These are phyloP conservation scores for Chromoteleia sp. DNA, from an alignment of 2,888 invertebrate species.

Conservation along the genomic window DNA sequence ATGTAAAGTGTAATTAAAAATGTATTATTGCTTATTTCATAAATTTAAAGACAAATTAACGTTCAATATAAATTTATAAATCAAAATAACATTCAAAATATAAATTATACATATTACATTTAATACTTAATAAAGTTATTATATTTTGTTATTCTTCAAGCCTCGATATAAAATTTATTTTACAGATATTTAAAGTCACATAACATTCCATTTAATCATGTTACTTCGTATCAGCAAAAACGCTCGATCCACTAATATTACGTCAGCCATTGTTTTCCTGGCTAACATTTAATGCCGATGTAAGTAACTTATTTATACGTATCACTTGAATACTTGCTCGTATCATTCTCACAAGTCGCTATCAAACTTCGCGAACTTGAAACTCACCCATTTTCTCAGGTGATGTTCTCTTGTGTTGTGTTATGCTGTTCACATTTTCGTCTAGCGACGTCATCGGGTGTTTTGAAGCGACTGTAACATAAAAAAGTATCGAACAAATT, in stretches of 20 bases:
- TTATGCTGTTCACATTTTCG: conserved; percentile 82
- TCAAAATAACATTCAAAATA: too few relatives aligned
- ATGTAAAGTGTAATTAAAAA: too few relatives aligned
- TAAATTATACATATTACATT: too few relatives aligned
- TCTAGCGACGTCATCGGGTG: conserved; percentile 82
- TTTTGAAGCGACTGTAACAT: conserved; percentile 78
- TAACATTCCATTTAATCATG: conserved; percentile 6
- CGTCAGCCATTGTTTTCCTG: conserved; percentile 30
- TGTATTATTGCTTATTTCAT: too few relatives aligned
- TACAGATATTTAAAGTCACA: background rate
- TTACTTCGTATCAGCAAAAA: conserved; percentile 7
- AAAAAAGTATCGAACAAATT: conserved; percentile 31
- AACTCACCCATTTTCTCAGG: conserved; percentile 73
- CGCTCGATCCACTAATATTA: conserved; percentile 4
- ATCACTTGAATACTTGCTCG: conserved; percentile 7
- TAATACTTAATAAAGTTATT: too few relatives aligned
- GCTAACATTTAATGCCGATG: conserved; percentile 28
- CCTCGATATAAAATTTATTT: too few relatives aligned
- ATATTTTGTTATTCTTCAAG: too few relatives aligned
- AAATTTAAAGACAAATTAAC: too few relatives aligned
- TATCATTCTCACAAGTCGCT: conserved; percentile 9
- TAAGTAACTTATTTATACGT: conserved; percentile 29
- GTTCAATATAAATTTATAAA: too few relatives aligned
- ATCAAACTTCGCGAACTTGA: background rate
- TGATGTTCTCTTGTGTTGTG: conserved; percentile 73